phyloP scores from a whole-genome alignment of 2,113 vertebrate species.

The Glaucidium brasilianum region DNA sequence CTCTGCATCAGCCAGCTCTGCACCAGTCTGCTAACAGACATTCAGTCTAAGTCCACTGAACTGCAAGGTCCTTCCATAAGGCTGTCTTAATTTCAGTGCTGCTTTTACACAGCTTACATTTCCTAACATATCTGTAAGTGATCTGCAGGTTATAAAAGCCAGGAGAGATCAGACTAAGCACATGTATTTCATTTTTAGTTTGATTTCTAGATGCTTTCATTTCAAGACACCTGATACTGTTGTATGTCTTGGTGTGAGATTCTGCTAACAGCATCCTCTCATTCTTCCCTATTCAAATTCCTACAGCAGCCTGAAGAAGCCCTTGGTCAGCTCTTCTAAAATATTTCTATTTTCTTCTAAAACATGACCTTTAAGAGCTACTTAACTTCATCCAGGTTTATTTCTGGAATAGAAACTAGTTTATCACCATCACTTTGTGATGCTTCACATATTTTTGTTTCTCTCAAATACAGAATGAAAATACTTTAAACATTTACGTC shows the following conservation, averaged over 20 bases:
- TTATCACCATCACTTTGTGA: not conserved
- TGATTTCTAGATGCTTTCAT: not conserved
- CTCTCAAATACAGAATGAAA: not conserved
- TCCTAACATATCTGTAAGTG: not conserved
- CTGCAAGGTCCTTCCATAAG: not conserved
- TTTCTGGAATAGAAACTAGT: not conserved
- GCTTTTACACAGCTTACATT: not conserved
- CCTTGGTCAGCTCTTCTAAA: not conserved
- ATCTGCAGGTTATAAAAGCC: not conserved
- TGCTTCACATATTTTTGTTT: not conserved
- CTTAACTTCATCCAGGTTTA: not conserved
- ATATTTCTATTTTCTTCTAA: too few species aligned
- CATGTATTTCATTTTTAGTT: not conserved
- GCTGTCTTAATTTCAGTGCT: not conserved
- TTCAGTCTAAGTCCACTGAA: not conserved
- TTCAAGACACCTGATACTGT: not conserved
- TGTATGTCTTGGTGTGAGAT: not conserved
- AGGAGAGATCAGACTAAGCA: not conserved
- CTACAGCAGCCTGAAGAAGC: not conserved
- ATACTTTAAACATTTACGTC: not conserved
- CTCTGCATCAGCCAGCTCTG: too few species aligned
- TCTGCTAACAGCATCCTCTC: not conserved
- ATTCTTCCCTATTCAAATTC: not conserved
- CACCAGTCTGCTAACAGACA: too few species aligned
- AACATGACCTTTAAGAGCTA: not conserved